These are phyloP conservation scores for Orycteropus afer DNA, from an alignment of 2,113 vertebrate genomes.

Conservation along the genomic window DNA sequence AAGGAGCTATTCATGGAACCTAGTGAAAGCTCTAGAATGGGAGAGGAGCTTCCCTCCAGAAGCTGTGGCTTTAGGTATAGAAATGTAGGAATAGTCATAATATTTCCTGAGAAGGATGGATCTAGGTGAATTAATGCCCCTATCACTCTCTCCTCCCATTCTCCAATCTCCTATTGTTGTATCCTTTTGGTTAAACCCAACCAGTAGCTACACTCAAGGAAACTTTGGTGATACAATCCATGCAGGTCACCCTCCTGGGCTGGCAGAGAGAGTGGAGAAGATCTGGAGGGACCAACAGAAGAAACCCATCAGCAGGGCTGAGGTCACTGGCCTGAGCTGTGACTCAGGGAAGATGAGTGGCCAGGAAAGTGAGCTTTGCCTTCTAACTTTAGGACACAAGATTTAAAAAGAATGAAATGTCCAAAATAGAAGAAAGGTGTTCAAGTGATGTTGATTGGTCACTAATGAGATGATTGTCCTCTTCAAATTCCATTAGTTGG, in stretches of 20 bases:
- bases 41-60: background rate
- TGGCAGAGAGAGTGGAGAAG: background rate
- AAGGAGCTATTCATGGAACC: background rate
- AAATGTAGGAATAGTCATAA: background rate
- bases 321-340: background rate
- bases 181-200: background rate
- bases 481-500: background rate
- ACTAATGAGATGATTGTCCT: background rate
- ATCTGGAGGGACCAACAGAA: background rate
- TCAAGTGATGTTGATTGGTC: background rate
- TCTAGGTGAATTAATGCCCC: background rate
- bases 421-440: background rate
- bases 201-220: background rate
- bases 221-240: background rate
- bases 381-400: background rate
- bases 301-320: background rate
- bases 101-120: background rate
- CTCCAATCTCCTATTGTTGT: background rate
- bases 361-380: background rate
- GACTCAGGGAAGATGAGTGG: background rate
- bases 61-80: background rate
- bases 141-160: background rate
- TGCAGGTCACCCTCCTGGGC: background rate
- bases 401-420: background rate
- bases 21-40: background rate